phyloP scores from a whole-genome alignment of 1,140 invertebrate genomes.

The Bactericera cockerelli region DNA sequence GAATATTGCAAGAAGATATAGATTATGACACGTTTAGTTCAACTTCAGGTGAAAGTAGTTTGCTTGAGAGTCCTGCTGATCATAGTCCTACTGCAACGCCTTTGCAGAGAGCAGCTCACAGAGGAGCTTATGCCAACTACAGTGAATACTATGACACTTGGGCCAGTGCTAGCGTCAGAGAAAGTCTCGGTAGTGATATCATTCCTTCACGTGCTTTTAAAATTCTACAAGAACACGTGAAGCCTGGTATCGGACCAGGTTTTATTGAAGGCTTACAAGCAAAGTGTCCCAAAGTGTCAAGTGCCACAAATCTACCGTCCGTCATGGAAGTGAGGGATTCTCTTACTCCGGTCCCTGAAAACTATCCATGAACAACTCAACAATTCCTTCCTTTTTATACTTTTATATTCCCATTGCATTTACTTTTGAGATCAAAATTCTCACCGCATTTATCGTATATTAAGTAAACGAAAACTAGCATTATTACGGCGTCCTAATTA shows the following conservation, averaged over 20 bases:
- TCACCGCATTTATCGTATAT: slow-evolving; percentile 4
- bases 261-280: slow-evolving; percentile 20
- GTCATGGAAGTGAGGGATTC: neutral
- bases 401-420: slow-evolving; percentile 6
- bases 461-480: slow-evolving; percentile 7
- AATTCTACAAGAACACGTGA: slow-evolving; percentile 28
- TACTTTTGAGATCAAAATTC: neutral
- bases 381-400: neutral
- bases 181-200: slow-evolving; percentile 28
- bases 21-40: slow-evolving; percentile 28
- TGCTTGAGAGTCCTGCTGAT: slow-evolving; percentile 11
- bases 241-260: slow-evolving; percentile 17
- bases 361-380: neutral
- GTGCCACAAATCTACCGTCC: neutral
- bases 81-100: neutral
- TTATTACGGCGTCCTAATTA: neutral
- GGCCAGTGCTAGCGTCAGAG: slow-evolving; percentile 28
- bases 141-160: slow-evolving; percentile 43
- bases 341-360: neutral
- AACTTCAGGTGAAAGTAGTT: slow-evolving; percentile 23
- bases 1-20: slow-evolving; percentile 35
- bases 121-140: slow-evolving; percentile 31
- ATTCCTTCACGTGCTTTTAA: slow-evolving; percentile 36
- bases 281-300: slow-evolving; percentile 22
- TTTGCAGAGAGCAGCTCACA: slow-evolving; percentile 11